phyloP scores from a whole-genome alignment of 1,140 invertebrate genomes.

The Leptopilina boulardi region DNA sequence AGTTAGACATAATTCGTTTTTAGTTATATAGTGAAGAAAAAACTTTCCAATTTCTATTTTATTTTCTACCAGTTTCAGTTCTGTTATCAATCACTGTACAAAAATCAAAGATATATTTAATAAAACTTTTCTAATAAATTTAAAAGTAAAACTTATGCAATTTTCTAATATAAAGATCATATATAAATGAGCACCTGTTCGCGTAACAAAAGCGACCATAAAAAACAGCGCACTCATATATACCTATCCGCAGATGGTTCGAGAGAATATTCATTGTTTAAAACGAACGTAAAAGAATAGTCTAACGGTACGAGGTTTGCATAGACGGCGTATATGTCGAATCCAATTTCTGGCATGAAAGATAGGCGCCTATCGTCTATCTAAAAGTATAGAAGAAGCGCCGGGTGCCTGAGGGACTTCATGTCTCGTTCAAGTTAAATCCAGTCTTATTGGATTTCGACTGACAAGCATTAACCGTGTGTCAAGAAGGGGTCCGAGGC shows the following conservation, averaged over 20 bases:
- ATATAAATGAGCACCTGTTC: not conserved
- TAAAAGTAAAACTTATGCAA: not conserved
- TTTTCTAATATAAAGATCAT: not conserved
- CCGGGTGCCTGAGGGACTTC: not conserved
- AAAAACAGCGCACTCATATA: conserved; percentile 9
- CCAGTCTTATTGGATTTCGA: conserved; percentile 44
- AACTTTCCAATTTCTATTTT: too few relatives aligned
- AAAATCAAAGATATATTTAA: too few relatives aligned
- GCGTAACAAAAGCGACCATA: conserved; percentile 19
- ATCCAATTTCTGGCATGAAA: conserved; percentile 8
- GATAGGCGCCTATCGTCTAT: conserved; percentile 13
- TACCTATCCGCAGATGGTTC: not conserved
- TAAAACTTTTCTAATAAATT: not conserved
- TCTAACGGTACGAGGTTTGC: conserved; percentile 9
- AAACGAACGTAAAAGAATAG: not conserved
- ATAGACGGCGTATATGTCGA: conserved; percentile 15
- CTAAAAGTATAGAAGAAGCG: conserved; percentile 6
- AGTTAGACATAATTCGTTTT: too few relatives aligned
- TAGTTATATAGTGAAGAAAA: too few relatives aligned
- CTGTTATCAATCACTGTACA: too few relatives aligned
- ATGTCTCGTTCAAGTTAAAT: conserved; percentile 11
- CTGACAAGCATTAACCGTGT: conserved; percentile 47
- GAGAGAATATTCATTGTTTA: conserved; percentile 8
- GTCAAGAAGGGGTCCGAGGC: conserved; percentile 46
- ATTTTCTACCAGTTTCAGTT: too few relatives aligned